Percentiles rank a stretch among this genome's conserved stretches.
Conservation (phyloP, 2,888 invertebrate species). For the Dolomedes plantarius region DNA sequence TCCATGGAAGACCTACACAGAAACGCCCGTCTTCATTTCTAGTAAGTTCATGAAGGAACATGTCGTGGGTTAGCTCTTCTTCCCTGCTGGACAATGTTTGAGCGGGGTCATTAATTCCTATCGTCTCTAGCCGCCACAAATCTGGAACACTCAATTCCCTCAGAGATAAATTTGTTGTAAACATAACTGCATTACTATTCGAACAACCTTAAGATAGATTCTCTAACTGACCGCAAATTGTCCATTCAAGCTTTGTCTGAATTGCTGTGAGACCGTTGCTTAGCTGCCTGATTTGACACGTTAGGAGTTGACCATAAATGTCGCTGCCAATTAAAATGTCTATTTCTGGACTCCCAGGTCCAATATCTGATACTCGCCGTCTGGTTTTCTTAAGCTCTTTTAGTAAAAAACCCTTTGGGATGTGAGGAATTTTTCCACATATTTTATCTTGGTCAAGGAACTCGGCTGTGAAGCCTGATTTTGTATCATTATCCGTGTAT, state of each 20-base stretch:
- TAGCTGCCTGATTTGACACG: not conserved
- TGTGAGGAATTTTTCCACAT: not conserved
- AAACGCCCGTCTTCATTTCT: not conserved
- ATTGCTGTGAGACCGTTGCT: not conserved
- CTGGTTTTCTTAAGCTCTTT: not conserved
- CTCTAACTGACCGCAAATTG: not conserved
- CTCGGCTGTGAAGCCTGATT: not conserved
- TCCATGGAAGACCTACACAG: not conserved
- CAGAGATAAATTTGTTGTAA: not conserved
- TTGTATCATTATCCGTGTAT: not conserved
- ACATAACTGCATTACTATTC: not conserved
- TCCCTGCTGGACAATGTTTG: no score
- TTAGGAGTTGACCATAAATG: not conserved
- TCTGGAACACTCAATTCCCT: not conserved
- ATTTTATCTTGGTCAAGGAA: not conserved
- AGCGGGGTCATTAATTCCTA: not conserved
- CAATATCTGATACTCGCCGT: not conserved
- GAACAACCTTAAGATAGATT: not conserved
- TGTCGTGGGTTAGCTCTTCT: not conserved
- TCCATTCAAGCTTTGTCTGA: constrained; percentile 1
- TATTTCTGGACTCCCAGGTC: not conserved
- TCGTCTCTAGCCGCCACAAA: not conserved
- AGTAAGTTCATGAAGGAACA: not conserved
- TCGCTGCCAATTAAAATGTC: not conserved
- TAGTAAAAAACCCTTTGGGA: not conserved